Evolutionary conservation across 2,113 vertebrate species (phyloP).

Genomic region (Atlantisia rogersi): DNA sequence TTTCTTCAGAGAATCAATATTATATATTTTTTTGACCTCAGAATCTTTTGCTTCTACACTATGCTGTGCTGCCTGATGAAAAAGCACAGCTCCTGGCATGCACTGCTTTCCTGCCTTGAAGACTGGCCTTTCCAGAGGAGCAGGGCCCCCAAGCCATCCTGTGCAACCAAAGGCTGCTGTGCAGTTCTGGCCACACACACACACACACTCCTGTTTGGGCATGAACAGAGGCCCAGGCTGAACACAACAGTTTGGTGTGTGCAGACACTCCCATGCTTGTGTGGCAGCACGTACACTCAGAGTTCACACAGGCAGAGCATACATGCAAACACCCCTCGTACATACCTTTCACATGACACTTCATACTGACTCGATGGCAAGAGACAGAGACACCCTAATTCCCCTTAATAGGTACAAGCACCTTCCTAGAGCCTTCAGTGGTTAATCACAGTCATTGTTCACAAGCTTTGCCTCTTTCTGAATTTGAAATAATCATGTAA

Average conservation of each 20-base stretch:
- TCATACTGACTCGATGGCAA: neutral
- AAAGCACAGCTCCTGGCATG: neutral
- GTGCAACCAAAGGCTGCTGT: neutral
- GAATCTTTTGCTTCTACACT: neutral
- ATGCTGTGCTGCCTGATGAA: neutral
- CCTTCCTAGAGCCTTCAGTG: neutral
- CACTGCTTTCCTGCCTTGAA: neutral
- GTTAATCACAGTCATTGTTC: neutral
- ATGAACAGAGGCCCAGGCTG: neutral
- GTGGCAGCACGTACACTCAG: rapidly evolving
- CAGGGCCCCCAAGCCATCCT: neutral
- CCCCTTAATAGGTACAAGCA: neutral
- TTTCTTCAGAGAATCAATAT: neutral
- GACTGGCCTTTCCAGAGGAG: neutral
- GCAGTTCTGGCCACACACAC: neutral
- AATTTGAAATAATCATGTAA: conserved; percentile 5
- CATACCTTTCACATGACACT: neutral
- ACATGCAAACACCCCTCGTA: neutral
- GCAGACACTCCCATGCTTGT: neutral
- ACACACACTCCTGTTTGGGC: rapidly evolving
- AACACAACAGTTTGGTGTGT: neutral
- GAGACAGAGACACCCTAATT: neutral
- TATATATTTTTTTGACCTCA: neutral
- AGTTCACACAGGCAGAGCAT: too few relatives aligned
- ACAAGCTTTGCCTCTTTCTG: neutral